Evolutionary conservation across 1,140 invertebrate species (phyloP), one percentile per base, ranked within the genome.

Genomic region (Mactra quadrangularis): DNA sequence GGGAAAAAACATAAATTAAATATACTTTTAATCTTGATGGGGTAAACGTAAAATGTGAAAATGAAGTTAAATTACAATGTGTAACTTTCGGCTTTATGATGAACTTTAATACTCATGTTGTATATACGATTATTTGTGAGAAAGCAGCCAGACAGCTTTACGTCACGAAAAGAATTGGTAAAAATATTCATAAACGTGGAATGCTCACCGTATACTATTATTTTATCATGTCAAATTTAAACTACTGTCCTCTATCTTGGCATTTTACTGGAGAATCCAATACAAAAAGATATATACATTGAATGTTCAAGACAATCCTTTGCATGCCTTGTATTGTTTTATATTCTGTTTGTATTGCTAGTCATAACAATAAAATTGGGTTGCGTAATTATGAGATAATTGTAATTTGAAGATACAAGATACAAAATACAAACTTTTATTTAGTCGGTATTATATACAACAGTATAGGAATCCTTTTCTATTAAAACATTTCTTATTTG

Each of bases 161-260:
- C 19, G 53, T 55, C 4, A 4, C 19, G 53, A 55, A 55, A 55
- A 55, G 53, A 27, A 55, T 27, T 9, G 53, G 53, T 22, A 55
- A 55, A 55, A 6, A 55, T 55, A 9, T 55, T 9, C 19, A 19
- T 19, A 55, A 55, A n/a, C 19, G 4, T 9, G 53, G 53, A 7
- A 55, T 7, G 19, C 53, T 55, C 19, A 55, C 4, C 19, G 19
- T 55, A 6, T 55, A n/a, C n/a, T 55, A 22, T 19, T 41, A 6
- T 41, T 41, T 41, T 41, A 41, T 41, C 15, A 7, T 41, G 38
- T 41, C 38, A 41, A 41, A n/a, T n/a, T n/a, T n/a, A 7, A 55
- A 55, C 27, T 55, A 22, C 19, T 55, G 53, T 27, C 53, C 53
- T 55, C 53, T 55, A n/a, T 7, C n/a, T 9, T 55, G 53, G 53